Percentiles rank a stretch among this genome's conserved stretches.
phyloP scores from a whole-genome alignment of 2,113 vertebrate genomes.

The Sialia sialis region DNA sequence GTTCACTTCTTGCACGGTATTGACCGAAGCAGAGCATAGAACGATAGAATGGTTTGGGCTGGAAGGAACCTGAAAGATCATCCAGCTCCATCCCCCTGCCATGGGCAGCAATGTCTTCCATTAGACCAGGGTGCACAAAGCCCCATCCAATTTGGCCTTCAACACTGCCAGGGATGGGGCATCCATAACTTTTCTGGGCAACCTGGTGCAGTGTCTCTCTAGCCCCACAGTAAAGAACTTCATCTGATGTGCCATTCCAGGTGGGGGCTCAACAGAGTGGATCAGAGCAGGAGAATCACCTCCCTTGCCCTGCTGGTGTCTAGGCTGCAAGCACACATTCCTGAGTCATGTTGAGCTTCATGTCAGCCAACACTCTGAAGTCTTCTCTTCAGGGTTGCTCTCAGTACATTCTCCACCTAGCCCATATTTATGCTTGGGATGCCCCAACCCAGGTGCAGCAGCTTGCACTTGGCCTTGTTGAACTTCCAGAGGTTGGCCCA shows the following conservation, averaged over 20 bases:
- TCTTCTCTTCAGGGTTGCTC: not conserved
- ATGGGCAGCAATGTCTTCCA: not conserved
- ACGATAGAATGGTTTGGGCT: not conserved
- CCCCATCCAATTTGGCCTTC: not conserved
- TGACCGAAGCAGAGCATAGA: not conserved
- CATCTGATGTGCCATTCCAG: rapidly evolving
- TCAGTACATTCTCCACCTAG: not conserved
- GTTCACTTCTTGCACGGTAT: not conserved
- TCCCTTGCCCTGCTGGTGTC: not conserved
- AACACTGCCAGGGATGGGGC: not conserved
- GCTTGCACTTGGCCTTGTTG: not conserved
- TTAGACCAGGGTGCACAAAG: not conserved
- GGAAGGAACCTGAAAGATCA: not conserved
- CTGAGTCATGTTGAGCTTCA: not conserved
- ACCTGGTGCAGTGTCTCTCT: not conserved
- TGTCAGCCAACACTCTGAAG: not conserved
- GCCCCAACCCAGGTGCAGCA: not conserved
- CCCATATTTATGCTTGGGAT: not conserved
- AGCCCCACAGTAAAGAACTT: not conserved
- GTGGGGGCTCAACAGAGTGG: not conserved
- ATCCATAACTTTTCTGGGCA: not conserved
- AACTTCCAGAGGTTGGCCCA: not conserved
- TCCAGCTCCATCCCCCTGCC: not conserved
- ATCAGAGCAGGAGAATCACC: rapidly evolving
- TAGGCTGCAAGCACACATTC: not conserved